phyloP scores from a whole-genome alignment of 1,140 invertebrate species.

The Rhagoletis zephyria region DNA sequence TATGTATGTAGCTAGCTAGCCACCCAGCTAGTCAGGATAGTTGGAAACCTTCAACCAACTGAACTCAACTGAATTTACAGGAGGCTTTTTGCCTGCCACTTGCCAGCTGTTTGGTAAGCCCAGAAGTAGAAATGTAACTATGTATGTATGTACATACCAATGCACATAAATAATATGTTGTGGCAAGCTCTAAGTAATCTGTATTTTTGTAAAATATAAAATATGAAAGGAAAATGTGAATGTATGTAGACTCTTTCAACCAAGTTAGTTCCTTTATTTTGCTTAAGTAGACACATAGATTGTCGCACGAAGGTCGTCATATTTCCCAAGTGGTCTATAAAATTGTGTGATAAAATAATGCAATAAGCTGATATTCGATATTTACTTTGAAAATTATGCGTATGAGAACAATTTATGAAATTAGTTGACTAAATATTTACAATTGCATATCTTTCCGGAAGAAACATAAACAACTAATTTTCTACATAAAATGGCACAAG shows the following conservation, averaged over 20 bases:
- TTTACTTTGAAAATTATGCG: not conserved
- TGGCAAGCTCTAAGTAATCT: conserved; percentile 41
- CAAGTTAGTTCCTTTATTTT: not conserved
- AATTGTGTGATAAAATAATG: not conserved
- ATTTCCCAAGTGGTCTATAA: not conserved
- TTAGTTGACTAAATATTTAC: not conserved
- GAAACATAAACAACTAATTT: too few relatives aligned
- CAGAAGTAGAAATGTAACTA: not conserved
- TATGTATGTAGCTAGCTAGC: too few relatives aligned
- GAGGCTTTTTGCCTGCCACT: not conserved
- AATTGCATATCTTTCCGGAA: not conserved
- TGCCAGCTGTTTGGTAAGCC: not conserved
- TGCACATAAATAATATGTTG: not conserved
- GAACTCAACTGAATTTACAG: conserved; percentile 37
- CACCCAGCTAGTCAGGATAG: not conserved
- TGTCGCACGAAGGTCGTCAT: not conserved
- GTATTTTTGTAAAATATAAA: conserved; percentile 21
- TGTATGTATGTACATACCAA: not conserved
- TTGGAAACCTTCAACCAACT: conserved; percentile 26
- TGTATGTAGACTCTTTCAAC: not conserved
- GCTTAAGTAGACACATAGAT: not conserved
- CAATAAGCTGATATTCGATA: conserved; percentile 28
- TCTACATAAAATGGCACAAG: too few relatives aligned
- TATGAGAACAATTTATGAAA: not conserved
- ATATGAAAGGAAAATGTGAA: conserved; percentile 13